Conservation (phyloP, 2,888 invertebrate genomes). For the Drosophila birchii region DNA sequence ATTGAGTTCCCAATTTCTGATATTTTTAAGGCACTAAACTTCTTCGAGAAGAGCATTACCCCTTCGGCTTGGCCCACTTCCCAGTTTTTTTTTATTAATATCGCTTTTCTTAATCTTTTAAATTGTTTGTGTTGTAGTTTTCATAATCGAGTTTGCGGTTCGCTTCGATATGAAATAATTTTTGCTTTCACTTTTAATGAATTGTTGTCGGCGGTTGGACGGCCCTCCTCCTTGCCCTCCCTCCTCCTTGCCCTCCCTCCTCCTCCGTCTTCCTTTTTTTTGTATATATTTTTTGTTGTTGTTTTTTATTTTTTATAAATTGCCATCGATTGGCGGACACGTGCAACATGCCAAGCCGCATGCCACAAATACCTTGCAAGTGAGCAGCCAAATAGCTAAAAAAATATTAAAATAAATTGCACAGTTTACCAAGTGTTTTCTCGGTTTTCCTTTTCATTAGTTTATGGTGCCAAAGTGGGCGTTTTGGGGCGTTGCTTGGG, state of each 20-base stretch:
- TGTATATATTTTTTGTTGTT: no score
- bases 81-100: conserved; percentile 50
- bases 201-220: conserved; percentile 48
- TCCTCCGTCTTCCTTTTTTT: no score
- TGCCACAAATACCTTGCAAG: conserved; percentile 64
- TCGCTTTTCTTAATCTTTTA: conserved; percentile 55
- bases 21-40: neutral
- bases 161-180: conserved; percentile 72
- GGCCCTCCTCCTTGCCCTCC: conserved; percentile 15
- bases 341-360: conserved; percentile 76
- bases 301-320: conserved; percentile 59
- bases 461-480: conserved; percentile 58
- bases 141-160: conserved; percentile 72
- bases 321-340: conserved; percentile 68
- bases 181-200: conserved; percentile 79
- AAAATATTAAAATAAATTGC: conserved; percentile 37
- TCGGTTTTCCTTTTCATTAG: conserved; percentile 44
- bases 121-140: conserved; percentile 61
- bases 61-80: conserved; percentile 7
- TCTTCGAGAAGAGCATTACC: conserved; percentile 30
- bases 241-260: neutral
- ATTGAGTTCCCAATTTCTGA: neutral
- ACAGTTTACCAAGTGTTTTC: conserved; percentile 36
- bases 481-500: conserved; percentile 14
- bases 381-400: conserved; percentile 43